These are phyloP conservation scores for Cryptomyrus ogoouensis DNA, from an alignment of 2,113 vertebrate genomes.

Conservation along the genomic window DNA sequence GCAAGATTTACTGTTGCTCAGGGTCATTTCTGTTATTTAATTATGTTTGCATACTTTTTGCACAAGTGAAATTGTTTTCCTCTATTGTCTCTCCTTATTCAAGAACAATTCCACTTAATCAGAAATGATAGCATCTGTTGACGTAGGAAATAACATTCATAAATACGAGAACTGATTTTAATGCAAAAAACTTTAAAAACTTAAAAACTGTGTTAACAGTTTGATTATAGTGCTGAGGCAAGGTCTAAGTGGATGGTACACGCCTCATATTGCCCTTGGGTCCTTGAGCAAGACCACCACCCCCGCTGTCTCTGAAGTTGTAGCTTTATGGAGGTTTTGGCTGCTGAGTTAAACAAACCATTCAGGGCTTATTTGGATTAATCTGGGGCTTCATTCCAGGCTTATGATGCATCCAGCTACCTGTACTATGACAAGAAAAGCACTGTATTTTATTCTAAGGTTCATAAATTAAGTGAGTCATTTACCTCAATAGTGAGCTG, in stretches of 20 bases:
- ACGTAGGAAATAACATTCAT: background rate
- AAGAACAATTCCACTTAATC: background rate
- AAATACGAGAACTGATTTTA: background rate
- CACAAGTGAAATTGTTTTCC: background rate
- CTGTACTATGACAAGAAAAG: background rate
- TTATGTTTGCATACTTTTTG: background rate
- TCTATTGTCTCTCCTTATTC: background rate
- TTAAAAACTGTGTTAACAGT: background rate
- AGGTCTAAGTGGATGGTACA: background rate
- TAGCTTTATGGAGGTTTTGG: background rate
- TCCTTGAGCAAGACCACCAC: background rate
- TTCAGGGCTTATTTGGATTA: background rate
- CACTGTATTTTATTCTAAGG: background rate
- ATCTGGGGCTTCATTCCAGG: background rate
- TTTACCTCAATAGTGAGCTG: constrained; percentile 64
- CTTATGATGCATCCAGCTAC: background rate
- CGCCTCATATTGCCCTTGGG: background rate
- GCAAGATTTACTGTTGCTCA: background rate
- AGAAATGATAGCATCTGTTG: background rate
- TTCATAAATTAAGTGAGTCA: too few relatives aligned
- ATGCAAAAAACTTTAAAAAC: background rate
- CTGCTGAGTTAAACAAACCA: background rate
- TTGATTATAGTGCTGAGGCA: background rate
- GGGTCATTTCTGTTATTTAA: background rate
- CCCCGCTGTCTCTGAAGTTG: background rate